phyloP scores from a whole-genome alignment of 2,797 vertebrate species.

The Denticeps clupeoides region DNA sequence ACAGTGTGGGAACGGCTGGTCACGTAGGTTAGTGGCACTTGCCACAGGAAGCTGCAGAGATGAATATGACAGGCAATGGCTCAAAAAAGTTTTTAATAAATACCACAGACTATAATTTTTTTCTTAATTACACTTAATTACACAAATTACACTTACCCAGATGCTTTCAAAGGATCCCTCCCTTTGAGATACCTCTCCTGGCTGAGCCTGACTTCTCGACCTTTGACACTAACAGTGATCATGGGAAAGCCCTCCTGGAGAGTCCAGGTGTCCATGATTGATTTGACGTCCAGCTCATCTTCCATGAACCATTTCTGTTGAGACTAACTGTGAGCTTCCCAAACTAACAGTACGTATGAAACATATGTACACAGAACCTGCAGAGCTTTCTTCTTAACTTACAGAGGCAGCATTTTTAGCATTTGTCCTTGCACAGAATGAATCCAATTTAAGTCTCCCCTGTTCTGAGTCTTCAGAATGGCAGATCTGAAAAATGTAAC shows the following conservation, averaged over 20 bases:
- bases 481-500: constrained; percentile 57
- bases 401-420: constrained; percentile 38
- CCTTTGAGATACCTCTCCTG: constrained; percentile 74
- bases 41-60: constrained; percentile 68
- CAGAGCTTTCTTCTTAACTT: no score
- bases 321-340: no score
- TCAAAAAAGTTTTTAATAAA: not conserved
- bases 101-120: not conserved
- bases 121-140: not conserved
- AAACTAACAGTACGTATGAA: no score
- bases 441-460: constrained; percentile 26
- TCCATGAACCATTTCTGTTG: constrained; percentile 55
- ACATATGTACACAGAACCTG: no score
- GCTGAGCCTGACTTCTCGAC: constrained; percentile 64
- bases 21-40: constrained; percentile 78
- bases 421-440: constrained; percentile 48
- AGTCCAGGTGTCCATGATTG: constrained; percentile 67
- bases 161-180: constrained; percentile 34
- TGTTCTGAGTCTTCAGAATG: constrained; percentile 29
- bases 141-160: constrained; percentile 50
- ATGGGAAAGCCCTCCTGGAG: constrained; percentile 84
- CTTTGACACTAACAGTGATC: constrained; percentile 68
- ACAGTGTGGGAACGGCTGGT: constrained; percentile 64
- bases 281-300: constrained; percentile 43
- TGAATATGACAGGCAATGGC: not conserved